Percentiles rank a stretch among this genome's conserved stretches.
phyloP scores from a whole-genome alignment of 2,113 vertebrate genomes.

The Nesoenas mayeri region DNA sequence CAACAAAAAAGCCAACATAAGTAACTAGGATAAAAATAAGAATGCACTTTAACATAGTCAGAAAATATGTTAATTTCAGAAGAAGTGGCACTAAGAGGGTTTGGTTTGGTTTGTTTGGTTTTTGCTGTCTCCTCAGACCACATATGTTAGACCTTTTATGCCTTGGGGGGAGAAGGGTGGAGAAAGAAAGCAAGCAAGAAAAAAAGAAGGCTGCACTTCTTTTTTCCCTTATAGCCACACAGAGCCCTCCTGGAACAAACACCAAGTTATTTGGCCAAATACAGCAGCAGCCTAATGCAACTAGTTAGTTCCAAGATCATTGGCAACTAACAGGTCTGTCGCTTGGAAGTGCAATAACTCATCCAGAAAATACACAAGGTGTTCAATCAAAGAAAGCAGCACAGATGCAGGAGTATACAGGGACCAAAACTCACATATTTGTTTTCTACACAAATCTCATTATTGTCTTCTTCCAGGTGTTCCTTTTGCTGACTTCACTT shows the following conservation, averaged over 20 bases:
- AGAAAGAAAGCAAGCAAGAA: no score
- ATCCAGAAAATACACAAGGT: not conserved
- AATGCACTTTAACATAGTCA: not conserved
- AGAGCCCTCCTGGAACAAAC: not conserved
- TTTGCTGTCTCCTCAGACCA: not conserved
- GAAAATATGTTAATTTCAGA: not conserved
- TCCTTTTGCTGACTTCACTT: conserved; percentile 50
- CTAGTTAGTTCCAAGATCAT: not conserved
- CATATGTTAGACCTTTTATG: not conserved
- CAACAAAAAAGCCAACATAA: not conserved
- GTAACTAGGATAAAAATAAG: not conserved
- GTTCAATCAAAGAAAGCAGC: not conserved
- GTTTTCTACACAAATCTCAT: conserved; percentile 18
- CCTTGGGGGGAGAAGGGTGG: no score
- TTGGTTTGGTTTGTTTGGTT: not conserved
- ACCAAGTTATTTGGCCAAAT: not conserved
- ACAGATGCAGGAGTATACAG: not conserved
- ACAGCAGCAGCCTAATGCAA: not conserved
- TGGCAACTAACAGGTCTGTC: not conserved
- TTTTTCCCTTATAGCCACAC: not conserved
- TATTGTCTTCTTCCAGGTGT: conserved; percentile 35
- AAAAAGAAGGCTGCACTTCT: rapidly evolving
- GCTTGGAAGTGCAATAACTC: not conserved
- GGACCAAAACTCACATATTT: not conserved
- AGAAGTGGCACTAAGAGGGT: not conserved